Percentiles rank a stretch among this genome's conserved stretches.
Evolutionary conservation across 2,888 invertebrate genomes (phyloP).

Genomic region (Sphaerophoria rueppellii): DNA sequence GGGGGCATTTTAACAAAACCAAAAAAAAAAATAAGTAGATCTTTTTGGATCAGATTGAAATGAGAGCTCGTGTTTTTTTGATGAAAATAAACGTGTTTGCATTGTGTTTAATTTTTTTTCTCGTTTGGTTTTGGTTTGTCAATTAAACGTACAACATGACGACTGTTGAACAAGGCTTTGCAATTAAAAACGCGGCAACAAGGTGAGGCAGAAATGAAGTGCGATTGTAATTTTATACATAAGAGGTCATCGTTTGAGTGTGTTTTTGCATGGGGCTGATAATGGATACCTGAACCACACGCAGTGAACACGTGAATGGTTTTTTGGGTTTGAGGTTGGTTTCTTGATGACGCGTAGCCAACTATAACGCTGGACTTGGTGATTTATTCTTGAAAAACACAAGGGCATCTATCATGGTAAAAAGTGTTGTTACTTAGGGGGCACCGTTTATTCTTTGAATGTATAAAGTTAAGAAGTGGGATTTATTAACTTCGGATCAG

Average conservation of each 20-base stretch:
- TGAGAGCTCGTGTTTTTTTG: not conserved
- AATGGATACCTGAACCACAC: not conserved
- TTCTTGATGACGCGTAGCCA: not conserved
- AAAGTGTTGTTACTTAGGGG: not conserved
- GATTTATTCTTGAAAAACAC: constrained; percentile 4
- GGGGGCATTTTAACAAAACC: not conserved
- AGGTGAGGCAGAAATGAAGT: constrained; percentile 20
- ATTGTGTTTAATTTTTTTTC: not conserved
- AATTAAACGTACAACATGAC: not conserved
- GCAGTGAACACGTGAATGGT: constrained; percentile 22
- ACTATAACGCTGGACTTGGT: not conserved
- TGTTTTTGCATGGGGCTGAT: not conserved
- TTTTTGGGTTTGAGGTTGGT: constrained; percentile 1
- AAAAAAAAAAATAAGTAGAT: not conserved
- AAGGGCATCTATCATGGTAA: not conserved
- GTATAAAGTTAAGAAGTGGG: too few relatives aligned
- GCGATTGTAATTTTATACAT: constrained; percentile 10
- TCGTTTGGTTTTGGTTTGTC: not conserved
- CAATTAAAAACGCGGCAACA: constrained; percentile 4
- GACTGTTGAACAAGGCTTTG: not conserved
- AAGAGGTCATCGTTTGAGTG: not conserved
- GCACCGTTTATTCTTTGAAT: not conserved
- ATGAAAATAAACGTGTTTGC: not conserved
- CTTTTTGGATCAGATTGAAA: constrained; percentile 13
- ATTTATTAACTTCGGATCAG: too few relatives aligned